These are phyloP conservation scores for Papilio helenus DNA, from an alignment of 1,140 invertebrate species.

Conservation along the genomic window DNA sequence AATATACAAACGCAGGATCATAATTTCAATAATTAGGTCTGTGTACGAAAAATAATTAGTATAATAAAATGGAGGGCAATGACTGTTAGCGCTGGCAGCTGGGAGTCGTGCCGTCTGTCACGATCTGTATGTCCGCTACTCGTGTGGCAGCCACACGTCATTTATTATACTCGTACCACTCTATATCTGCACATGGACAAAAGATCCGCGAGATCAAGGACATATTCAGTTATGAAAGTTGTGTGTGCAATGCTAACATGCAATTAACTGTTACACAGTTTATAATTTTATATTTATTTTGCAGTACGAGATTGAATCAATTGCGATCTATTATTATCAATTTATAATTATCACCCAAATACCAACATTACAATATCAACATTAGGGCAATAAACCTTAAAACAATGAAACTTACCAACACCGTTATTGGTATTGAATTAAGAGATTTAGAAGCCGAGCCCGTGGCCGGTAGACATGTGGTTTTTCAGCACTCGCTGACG, in stretches of 20 bases:
- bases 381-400: neutral
- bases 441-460: slow-evolving; percentile 44
- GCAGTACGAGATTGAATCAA: no score
- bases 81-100: slow-evolving; percentile 10
- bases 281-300: neutral
- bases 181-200: neutral
- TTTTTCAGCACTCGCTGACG: slow-evolving; percentile 53
- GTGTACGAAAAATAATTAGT: neutral
- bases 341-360: neutral
- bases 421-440: slow-evolving; percentile 40
- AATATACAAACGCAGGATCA: no score
- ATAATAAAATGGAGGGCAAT: slow-evolving; percentile 7
- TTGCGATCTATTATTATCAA: neutral
- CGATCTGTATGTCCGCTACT: neutral
- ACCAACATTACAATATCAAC: neutral
- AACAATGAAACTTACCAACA: slow-evolving; percentile 20
- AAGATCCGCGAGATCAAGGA: neutral
- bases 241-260: neutral
- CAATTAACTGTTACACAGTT: neutral
- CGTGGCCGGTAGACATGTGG: slow-evolving; percentile 51
- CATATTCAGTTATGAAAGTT: neutral
- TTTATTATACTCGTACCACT: neutral
- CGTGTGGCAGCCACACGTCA: neutral
- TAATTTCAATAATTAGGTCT: no score
- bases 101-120: slow-evolving; percentile 33